Conservation (phyloP, 2,113 vertebrate species). For the Phyllostomus hastatus region DNA sequence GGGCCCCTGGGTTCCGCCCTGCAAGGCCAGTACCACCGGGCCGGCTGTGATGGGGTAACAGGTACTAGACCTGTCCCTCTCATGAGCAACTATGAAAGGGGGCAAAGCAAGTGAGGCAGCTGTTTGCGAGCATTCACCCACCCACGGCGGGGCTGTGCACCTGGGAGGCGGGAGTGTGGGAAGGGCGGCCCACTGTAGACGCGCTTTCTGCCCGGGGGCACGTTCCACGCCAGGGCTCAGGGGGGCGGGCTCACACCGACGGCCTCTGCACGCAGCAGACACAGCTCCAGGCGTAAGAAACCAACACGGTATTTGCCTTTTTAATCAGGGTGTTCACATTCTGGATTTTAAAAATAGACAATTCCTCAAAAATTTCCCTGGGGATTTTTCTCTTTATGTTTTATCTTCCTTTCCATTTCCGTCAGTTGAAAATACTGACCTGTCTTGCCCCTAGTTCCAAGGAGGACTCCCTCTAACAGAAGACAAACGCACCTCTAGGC, state of each 20-base stretch:
- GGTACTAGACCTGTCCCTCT: not conserved
- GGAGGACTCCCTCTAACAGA: not conserved
- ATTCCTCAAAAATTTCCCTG: not conserved
- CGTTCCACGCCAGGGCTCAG: not conserved
- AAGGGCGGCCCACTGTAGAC: too few relatives aligned
- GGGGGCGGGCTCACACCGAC: too few relatives aligned
- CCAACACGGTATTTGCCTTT: not conserved
- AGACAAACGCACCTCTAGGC: not conserved
- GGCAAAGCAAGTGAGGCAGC: not conserved
- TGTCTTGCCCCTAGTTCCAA: not conserved
- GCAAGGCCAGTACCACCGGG: not conserved
- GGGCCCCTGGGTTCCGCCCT: not conserved
- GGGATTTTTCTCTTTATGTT: not conserved
- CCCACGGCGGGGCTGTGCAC: not conserved
- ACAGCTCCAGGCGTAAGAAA: not conserved
- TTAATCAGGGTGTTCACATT: not conserved
- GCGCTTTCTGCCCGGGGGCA: not conserved
- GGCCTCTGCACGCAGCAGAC: not conserved
- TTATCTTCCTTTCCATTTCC: not conserved
- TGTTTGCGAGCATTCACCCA: not conserved
- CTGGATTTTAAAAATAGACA: not conserved
- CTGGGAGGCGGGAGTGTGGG: not conserved
- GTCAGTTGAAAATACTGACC: not conserved
- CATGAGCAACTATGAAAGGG: not conserved
- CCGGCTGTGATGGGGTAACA: not conserved